Conservation (phyloP, 92 coral and sea anemone species). For the Epizoanthus scotinus region DNA sequence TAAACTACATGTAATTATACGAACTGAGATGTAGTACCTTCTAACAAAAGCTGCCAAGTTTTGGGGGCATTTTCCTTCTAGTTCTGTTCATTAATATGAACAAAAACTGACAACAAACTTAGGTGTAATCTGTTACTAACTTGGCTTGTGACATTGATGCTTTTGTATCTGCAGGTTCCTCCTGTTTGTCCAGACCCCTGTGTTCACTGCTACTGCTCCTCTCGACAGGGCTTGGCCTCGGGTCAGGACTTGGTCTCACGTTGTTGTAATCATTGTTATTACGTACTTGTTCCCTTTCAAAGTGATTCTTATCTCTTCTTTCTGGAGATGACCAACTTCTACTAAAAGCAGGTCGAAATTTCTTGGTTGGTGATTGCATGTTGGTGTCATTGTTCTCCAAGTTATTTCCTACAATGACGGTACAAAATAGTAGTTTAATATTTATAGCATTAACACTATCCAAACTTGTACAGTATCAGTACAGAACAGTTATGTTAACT, state of each 20-base stretch:
- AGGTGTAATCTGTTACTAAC: conserved; percentile 12
- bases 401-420: conserved; percentile 50
- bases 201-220: conserved; percentile 25
- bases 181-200: not conserved
- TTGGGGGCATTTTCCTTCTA: too few relatives aligned
- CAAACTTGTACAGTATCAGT: too few relatives aligned
- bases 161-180: not conserved
- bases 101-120: too few relatives aligned
- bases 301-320: conserved; percentile 17
- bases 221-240: conserved; percentile 25
- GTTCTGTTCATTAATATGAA: too few relatives aligned
- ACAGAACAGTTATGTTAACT: too few relatives aligned
- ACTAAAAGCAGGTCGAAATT: conserved; percentile 70
- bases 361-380: conserved; percentile 54
- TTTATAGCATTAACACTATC: too few relatives aligned
- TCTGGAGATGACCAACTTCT: conserved; percentile 39
- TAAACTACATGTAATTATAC: too few relatives aligned
- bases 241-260: conserved; percentile 25
- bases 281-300: not conserved
- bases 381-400: conserved; percentile 38
- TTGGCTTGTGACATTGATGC: conserved; percentile 24
- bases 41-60: too few relatives aligned
- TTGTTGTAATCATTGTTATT: conserved; percentile 11
- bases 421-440: too few relatives aligned
- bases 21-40: too few relatives aligned